A percentile compares a stretch with the other conserved stretches of the same genome.
phyloP scores from a whole-genome alignment of 2,113 vertebrate species.

The Erythrocercus mccallii region DNA sequence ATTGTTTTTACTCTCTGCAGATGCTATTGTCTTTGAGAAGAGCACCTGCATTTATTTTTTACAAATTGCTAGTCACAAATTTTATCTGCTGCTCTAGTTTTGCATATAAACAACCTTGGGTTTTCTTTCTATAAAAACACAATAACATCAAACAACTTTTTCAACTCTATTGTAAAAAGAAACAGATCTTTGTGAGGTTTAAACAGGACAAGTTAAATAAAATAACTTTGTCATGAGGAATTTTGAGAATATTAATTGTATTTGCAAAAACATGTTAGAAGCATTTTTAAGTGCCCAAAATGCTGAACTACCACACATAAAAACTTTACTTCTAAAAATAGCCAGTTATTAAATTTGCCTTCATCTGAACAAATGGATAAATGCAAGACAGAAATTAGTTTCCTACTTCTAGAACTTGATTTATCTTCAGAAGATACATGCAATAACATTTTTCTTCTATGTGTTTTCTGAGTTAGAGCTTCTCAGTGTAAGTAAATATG shows the following conservation, averaged over 20 bases:
- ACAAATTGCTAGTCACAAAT: neutral
- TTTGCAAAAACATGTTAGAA: neutral
- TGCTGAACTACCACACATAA: neutral
- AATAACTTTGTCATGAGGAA: neutral
- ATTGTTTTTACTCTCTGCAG: constrained; percentile 6
- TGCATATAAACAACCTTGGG: neutral
- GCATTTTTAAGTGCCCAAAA: neutral
- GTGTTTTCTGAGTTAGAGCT: neutral
- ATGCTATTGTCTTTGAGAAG: neutral
- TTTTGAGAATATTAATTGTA: neutral
- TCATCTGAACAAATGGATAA: neutral
- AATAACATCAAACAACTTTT: neutral
- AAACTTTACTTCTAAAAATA: neutral
- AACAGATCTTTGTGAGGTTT: neutral
- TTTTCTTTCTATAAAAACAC: neutral
- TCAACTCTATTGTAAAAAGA: neutral
- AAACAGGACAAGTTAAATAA: neutral
- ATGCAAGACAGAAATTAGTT: neutral
- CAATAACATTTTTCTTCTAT: neutral
- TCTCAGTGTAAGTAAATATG: neutral
- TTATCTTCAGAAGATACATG: neutral
- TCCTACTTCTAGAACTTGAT: neutral
- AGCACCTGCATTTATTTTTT: constrained; percentile 31
- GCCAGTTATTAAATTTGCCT: neutral
- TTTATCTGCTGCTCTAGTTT: constrained; percentile 15